phyloP scores from a whole-genome alignment of 2,113 vertebrate species.

The Catharus fuscescens region DNA sequence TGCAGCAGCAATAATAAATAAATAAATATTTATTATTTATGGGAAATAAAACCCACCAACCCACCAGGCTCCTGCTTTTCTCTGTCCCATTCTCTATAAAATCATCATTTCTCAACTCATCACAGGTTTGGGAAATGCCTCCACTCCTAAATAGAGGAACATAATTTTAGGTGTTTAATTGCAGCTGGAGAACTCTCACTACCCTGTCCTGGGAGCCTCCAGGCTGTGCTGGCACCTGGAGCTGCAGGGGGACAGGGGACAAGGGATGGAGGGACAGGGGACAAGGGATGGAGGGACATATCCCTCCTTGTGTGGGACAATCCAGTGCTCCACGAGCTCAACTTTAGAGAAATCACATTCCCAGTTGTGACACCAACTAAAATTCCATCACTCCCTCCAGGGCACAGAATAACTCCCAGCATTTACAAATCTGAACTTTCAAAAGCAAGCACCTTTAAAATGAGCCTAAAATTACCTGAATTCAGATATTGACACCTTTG shows the following conservation, averaged over 20 bases:
- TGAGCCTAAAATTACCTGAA: background rate
- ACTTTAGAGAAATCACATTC: background rate
- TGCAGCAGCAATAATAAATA: background rate
- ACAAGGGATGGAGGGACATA: background rate
- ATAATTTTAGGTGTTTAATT: background rate
- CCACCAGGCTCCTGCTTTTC: background rate
- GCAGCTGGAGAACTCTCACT: background rate
- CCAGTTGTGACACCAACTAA: background rate
- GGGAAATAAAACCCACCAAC: slow-evolving; percentile 1
- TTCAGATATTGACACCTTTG: background rate
- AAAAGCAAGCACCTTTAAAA: background rate
- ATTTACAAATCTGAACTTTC: background rate
- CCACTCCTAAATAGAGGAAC: background rate
- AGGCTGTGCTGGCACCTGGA: background rate
- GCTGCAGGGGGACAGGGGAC: background rate
- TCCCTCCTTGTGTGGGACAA: background rate
- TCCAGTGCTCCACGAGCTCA: background rate
- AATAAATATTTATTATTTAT: background rate
- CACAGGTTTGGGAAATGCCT: background rate
- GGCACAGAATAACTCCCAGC: background rate
- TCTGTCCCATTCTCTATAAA: background rate
- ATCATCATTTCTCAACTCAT: background rate
- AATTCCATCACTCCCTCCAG: background rate
- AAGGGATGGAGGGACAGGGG: background rate
- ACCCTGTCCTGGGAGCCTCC: background rate